Conservation (phyloP, 2,113 vertebrate genomes). For the Corythaixoides concolor region DNA sequence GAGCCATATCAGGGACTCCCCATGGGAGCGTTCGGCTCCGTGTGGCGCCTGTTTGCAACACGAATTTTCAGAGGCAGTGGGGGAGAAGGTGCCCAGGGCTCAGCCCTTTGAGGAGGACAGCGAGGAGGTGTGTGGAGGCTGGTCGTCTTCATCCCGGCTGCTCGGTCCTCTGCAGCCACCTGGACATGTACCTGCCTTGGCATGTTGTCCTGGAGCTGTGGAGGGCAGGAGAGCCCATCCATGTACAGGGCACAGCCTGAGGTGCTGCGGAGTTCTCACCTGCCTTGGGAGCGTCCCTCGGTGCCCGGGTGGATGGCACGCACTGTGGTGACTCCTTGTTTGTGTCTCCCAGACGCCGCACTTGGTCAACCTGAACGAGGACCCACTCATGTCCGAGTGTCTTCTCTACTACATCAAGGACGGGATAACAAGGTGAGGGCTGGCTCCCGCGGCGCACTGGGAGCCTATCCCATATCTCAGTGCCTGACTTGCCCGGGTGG, state of each 20-base stretch:
- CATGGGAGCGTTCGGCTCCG: background rate
- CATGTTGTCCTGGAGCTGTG: accelerated
- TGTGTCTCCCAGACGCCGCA: constrained; percentile 85
- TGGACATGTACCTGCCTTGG: background rate
- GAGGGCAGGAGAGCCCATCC: background rate
- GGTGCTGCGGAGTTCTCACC: background rate
- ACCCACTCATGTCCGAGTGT: constrained; percentile 97
- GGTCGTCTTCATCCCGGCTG: background rate
- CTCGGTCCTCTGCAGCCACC: background rate
- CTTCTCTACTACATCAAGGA: constrained; percentile 99
- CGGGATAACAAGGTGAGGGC: constrained; percentile 87
- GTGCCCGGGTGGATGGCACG: background rate
- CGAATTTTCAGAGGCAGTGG: background rate
- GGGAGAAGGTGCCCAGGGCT: background rate
- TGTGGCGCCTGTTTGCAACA: background rate
- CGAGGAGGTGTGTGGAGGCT: background rate
- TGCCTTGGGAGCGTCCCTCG: background rate
- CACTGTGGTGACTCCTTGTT: background rate
- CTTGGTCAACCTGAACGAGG: constrained; percentile 96
- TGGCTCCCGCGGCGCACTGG: accelerated
- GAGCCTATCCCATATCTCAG: background rate
- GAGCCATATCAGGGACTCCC: background rate
- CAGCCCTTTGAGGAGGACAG: background rate
- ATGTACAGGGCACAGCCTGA: background rate
- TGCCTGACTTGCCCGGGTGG: background rate